Evolutionary conservation across 2,888 invertebrate genomes (phyloP), one percentile per base, ranked within the genome.

Genomic region (Phrixothrix hirtus): DNA sequence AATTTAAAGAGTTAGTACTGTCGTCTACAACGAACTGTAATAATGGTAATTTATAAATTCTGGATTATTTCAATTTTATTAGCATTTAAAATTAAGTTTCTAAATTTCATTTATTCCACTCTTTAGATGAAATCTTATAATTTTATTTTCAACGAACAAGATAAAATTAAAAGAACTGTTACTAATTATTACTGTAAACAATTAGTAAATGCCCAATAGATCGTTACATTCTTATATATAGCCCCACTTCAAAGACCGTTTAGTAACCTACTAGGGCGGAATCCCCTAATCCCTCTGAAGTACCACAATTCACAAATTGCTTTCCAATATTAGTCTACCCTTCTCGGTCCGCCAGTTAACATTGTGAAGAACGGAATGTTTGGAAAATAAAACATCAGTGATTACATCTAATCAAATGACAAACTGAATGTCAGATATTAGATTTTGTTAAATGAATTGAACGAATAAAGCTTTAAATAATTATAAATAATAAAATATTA

Each of bases 281-380:
- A 65, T 64, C 65, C 67, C 65, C 62, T 66, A 66, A 65, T 59
- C 61, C 62, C 54, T 54, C 66, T 67, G 68, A 66, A 72, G 70
- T 73, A 72, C 68, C 67, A 69, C 73, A 71, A 74, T 72, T 73
- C 74, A 73, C 74, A 73, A 74, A 73, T 74, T 72, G 71, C 71
- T 74, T 74, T 72, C 70, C 72, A 67, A 74, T 73, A 72, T 68
- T 67, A 62, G 59, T 64, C 66, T 53, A 53, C 65, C 63, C 61
- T 60, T 58, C 57, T 57, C 55, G 46, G 48, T 45, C 39, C 38
- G 55, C 42, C 57, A 55, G 57, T 59, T 57, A 57, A 53, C 54
- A 47, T 50, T 56, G 57, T 47, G 51, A 49, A 50, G 51, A 49
- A 54, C 48, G 46, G 42, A 54, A 44, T 49, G 54, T 55, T 55